Conservation (phyloP, 2,113 vertebrate genomes). For the Sapayoa aenigma region DNA sequence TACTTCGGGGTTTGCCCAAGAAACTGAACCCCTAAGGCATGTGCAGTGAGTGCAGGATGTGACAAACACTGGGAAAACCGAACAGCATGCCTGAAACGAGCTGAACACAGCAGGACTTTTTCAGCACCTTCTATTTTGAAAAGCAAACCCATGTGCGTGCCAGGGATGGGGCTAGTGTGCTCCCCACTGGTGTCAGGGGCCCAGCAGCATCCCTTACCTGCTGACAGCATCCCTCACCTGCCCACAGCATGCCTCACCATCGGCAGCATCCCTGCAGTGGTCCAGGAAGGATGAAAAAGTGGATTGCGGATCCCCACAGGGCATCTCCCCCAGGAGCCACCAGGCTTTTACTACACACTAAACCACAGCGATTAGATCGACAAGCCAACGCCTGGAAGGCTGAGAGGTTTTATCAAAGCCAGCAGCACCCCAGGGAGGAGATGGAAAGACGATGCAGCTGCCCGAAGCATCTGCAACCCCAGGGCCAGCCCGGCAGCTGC, state of each 20-base stretch:
- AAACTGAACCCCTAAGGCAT: neutral
- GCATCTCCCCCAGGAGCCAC: neutral
- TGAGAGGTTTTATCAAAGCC: slow-evolving; percentile 21
- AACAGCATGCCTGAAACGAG: neutral
- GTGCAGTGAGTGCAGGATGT: fast-evolving
- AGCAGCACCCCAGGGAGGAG: slow-evolving; percentile 19
- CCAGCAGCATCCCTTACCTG: neutral
- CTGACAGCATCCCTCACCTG: no score
- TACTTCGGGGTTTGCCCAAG: neutral
- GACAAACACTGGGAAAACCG: neutral
- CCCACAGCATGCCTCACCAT: neutral
- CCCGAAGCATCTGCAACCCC: neutral
- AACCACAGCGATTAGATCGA: neutral
- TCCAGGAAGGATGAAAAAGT: neutral
- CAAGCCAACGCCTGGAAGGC: neutral
- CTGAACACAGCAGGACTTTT: neutral
- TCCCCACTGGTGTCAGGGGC: neutral
- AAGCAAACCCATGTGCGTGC: neutral
- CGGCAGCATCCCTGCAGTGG: neutral
- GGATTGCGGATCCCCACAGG: neutral
- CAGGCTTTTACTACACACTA: neutral
- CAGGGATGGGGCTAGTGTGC: fast-evolving
- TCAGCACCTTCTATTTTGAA: neutral
- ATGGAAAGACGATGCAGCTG: neutral
- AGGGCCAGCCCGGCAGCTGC: neutral